Conservation (phyloP, 2,888 invertebrate genomes). For the Pristionchus japonicus region DNA sequence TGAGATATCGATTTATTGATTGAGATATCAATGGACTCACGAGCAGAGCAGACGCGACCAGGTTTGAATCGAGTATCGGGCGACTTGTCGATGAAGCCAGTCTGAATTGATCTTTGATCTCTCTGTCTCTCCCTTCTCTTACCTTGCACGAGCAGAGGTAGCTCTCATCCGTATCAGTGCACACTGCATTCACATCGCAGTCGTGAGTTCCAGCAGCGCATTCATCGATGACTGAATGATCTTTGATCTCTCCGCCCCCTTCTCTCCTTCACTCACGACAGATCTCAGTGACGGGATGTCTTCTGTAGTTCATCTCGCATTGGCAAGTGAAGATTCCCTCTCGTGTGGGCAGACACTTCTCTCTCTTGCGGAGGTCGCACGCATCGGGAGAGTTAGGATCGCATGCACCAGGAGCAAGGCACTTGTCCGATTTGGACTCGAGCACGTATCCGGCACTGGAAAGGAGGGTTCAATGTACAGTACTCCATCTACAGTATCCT, state of each 20-base stretch:
- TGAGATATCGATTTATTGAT: neutral
- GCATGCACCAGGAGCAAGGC: constrained; percentile 66
- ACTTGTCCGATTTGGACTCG: constrained; percentile 63
- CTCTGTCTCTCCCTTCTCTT: neutral
- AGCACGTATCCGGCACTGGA: constrained; percentile 59
- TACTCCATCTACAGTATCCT: neutral
- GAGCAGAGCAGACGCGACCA: constrained; percentile 66
- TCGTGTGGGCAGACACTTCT: constrained; percentile 52
- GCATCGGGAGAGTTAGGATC: constrained; percentile 64
- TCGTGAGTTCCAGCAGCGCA: constrained; percentile 68
- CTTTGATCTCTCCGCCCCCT: neutral
- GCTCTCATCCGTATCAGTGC: constrained; percentile 71
- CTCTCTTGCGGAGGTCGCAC: constrained; percentile 37
- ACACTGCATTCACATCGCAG: constrained; percentile 66
- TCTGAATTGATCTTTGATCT: constrained; percentile 45
- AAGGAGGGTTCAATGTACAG: neutral
- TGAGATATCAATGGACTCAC: constrained; percentile 48
- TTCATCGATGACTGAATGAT: constrained; percentile 67
- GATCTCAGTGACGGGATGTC: constrained; percentile 69
- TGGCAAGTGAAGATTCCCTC: constrained; percentile 66
- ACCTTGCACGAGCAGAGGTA: constrained; percentile 70
- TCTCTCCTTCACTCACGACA: constrained; percentile 58
- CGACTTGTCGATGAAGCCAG: constrained; percentile 68
- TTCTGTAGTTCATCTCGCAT: constrained; percentile 61
- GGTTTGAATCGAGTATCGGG: constrained; percentile 65